Conservation (phyloP, 1,140 invertebrate genomes). For the Drosophila guanche region DNA sequence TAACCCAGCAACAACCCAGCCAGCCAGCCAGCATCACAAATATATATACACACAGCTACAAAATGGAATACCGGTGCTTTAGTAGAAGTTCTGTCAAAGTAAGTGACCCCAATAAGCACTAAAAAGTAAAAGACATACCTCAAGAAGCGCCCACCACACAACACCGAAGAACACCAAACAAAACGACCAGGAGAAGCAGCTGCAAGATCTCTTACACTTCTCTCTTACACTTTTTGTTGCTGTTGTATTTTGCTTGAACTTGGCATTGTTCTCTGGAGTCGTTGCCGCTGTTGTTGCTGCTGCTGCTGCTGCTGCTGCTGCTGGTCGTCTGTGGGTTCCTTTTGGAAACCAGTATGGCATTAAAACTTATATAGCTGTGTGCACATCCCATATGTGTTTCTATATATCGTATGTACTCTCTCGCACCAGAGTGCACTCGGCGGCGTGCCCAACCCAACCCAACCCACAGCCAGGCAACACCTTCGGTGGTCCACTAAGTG, state of each 20-base stretch:
- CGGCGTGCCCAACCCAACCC: constrained; percentile 34
- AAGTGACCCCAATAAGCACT: constrained; percentile 83
- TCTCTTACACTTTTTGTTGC: constrained; percentile 28
- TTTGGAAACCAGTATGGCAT: constrained; percentile 77
- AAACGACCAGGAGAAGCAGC: constrained; percentile 41
- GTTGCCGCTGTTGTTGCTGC: constrained; percentile 4
- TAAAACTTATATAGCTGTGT: constrained; percentile 47
- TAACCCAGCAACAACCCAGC: constrained; percentile 43
- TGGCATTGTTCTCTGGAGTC: constrained; percentile 68
- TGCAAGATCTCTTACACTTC: constrained; percentile 52
- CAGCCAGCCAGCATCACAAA: constrained; percentile 1
- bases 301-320: constrained; percentile 27
- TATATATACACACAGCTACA: constrained; percentile 47
- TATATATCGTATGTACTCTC: constrained; percentile 17
- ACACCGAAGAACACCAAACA: constrained; percentile 9
- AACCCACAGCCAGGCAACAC: constrained; percentile 59
- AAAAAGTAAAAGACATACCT: constrained; percentile 26
- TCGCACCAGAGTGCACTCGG: constrained; percentile 24
- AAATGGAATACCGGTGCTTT: constrained; percentile 84
- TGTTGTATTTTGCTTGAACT: constrained; percentile 68
- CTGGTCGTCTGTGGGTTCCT: constrained; percentile 40
- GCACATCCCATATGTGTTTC: constrained; percentile 26
- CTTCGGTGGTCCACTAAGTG: constrained; percentile 71
- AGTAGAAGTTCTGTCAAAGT: constrained; percentile 83
- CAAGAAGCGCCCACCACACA: constrained; percentile 48